Percentiles rank a stretch among this genome's conserved stretches.
These are phyloP conservation scores for Manis pentadactyla DNA, from an alignment of 2,797 vertebrate species.

Conservation along the genomic window DNA sequence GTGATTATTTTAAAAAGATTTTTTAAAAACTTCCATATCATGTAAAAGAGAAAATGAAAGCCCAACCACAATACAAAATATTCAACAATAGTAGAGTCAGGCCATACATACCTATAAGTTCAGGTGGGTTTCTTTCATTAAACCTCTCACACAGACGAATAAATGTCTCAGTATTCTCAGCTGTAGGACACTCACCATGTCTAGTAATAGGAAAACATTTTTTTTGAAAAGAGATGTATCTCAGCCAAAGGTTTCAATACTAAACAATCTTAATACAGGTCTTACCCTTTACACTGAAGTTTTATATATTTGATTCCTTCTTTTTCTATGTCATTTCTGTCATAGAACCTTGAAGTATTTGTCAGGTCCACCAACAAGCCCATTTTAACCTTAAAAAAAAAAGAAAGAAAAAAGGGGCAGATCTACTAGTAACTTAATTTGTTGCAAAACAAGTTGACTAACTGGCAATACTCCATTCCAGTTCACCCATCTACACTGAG, in stretches of 20 bases:
- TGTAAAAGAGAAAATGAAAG: slow-evolving; percentile 48
- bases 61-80: slow-evolving; percentile 53
- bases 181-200: slow-evolving; percentile 95
- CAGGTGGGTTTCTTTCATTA: slow-evolving; percentile 94
- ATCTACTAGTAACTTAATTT: slow-evolving; percentile 60
- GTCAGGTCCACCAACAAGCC: slow-evolving; percentile 97
- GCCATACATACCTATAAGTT: slow-evolving; percentile 93
- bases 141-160: slow-evolving; percentile 95
- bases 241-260: slow-evolving; percentile 56
- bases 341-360: slow-evolving; percentile 97
- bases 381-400: slow-evolving; percentile 94
- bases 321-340: slow-evolving; percentile 96
- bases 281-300: slow-evolving; percentile 98
- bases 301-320: slow-evolving; percentile 97
- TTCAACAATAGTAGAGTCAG: neutral
- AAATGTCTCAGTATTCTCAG: slow-evolving; percentile 94
- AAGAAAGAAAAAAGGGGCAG: neutral
- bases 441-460: slow-evolving; percentile 30
- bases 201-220: slow-evolving; percentile 85
- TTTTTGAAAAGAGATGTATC: slow-evolving; percentile 38
- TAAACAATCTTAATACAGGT: slow-evolving; percentile 53
- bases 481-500: neutral
- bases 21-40: neutral
- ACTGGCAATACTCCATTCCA: neutral
- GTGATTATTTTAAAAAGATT: slow-evolving; percentile 1